Evolutionary conservation across 1,140 invertebrate genomes (phyloP).

Genomic region (Bombus haemorrhoidalis): DNA sequence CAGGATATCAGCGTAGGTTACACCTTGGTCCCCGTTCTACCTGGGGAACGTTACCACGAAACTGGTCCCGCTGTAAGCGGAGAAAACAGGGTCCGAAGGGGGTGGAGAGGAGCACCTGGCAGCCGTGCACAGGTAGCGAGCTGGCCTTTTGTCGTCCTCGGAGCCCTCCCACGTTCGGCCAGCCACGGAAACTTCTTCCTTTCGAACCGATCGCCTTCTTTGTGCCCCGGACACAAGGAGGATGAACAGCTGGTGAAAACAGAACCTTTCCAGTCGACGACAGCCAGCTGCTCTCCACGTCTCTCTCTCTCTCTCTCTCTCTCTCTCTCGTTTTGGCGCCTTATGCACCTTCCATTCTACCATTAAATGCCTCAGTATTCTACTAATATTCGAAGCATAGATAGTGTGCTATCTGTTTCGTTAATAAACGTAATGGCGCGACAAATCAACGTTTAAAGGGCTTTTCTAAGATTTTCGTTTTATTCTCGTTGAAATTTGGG

Average conservation of each 20-base stretch:
- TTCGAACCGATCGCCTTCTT: slow-evolving; percentile 39
- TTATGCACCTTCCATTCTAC: background rate
- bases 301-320: too few species aligned
- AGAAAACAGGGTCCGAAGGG: background rate
- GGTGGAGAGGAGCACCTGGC: slow-evolving; percentile 47
- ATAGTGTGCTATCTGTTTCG: background rate
- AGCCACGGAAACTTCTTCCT: slow-evolving; percentile 35
- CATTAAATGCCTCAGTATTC: background rate
- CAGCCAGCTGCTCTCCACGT: slow-evolving; percentile 19
- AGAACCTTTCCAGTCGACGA: slow-evolving; percentile 27
- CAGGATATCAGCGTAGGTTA: slow-evolving; percentile 25
- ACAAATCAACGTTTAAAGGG: background rate
- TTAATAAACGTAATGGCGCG: background rate
- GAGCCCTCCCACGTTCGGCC: slow-evolving; percentile 56
- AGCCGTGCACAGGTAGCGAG: slow-evolving; percentile 50
- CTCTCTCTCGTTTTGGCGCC: background rate
- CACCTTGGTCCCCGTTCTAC: slow-evolving; percentile 6
- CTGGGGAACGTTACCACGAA: slow-evolving; percentile 14
- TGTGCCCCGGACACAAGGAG: slow-evolving; percentile 9
- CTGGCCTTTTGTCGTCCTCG: slow-evolving; percentile 42
- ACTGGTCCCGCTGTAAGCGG: slow-evolving; percentile 37
- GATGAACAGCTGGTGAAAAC: slow-evolving; percentile 53
- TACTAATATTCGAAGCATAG: background rate
- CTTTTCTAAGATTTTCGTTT: too few species aligned
- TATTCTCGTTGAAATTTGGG: too few species aligned